These are phyloP conservation scores for Archips crataeganus DNA, from an alignment of 2,888 invertebrate genomes.

Conservation along the genomic window DNA sequence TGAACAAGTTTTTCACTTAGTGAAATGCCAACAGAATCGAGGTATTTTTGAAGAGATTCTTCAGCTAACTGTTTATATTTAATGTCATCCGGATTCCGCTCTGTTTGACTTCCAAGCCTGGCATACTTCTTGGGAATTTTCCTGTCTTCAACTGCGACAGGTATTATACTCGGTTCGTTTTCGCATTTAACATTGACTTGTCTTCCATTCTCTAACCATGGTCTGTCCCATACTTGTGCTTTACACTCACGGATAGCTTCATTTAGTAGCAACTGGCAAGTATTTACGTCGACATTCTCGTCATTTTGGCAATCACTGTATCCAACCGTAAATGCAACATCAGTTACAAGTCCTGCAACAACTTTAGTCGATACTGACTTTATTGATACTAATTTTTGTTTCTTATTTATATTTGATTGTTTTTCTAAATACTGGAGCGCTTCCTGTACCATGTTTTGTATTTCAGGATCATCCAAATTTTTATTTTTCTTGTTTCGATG, in stretches of 20 bases:
- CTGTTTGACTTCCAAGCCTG: constrained; percentile 42
- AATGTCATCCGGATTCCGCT: constrained; percentile 46
- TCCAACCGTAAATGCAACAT: constrained; percentile 86
- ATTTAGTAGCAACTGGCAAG: constrained; percentile 61
- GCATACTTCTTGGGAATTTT: constrained; percentile 38
- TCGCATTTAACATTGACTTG: constrained; percentile 69
- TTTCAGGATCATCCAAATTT: constrained; percentile 52
- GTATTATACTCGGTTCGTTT: constrained; percentile 42
- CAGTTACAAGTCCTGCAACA: constrained; percentile 84
- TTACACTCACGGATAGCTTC: constrained; percentile 63
- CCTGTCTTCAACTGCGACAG: constrained; percentile 35
- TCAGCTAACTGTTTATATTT: constrained; percentile 52
- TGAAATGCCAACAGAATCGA: constrained; percentile 48
- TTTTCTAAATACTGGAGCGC: constrained; percentile 71
- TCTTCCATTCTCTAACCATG: constrained; percentile 83
- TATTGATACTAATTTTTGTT: constrained; percentile 71
- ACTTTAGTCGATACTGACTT: constrained; percentile 78
- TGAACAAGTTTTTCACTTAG: constrained; percentile 55
- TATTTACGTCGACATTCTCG: constrained; percentile 51
- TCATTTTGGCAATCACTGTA: constrained; percentile 82
- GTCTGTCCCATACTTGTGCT: constrained; percentile 82
- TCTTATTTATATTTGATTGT: constrained; percentile 64
- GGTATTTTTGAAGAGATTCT: constrained; percentile 53
- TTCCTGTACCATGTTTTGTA: constrained; percentile 65
- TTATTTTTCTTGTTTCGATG: constrained; percentile 37